Evolutionary conservation across 2,797 vertebrate species (phyloP), one percentile per base, ranked within the genome.

Genomic region (Pelodytes ibericus): DNA sequence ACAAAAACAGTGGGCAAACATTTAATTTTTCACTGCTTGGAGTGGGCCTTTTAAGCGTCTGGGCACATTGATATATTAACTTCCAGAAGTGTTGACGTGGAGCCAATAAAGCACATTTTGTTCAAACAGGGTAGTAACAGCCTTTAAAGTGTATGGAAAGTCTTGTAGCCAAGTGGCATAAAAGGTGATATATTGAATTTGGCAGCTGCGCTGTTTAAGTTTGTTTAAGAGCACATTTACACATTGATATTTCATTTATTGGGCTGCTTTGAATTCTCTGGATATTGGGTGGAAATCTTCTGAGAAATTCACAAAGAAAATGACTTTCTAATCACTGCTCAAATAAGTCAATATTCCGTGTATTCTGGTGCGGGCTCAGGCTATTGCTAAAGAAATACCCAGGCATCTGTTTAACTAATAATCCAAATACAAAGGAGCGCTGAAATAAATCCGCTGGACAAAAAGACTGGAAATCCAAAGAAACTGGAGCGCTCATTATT

Each of bases 181-280:
- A 76, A 76, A 76, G 67, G 66, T 76, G 74, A 76, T 71, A 76
- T 76, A 76, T 76, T 76, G 67, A 70, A 25, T 51, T 76, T 76
- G 74, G 74, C 74, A 31, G 3, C 8, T 6, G 31, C n/a, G 2
- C 15, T 76, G 67, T 76, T 70, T 76, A 57, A 41, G 47, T 76
- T 76, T 76, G 58, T 63, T 63, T 76, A 62, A 63, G 74, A 39
- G 49, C 47, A 41, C 26, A 30, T 76, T 76, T 53, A 57, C 36
- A 64, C 59, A 30, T 71, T 36, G 66, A 70, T 4, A 27, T 41
- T 29, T 33, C 60, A 22, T 64, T 76, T 62, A 61, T 25, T 49
- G 53, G 25, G 33, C 56, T 13, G 16, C 22, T 36, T 39, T 39
- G 24, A 25, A 57, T 30, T 26, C 24, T 64, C 27, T 41, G 31